Evolutionary conservation across 2,797 vertebrate species (phyloP), one percentile per base, ranked within the genome.

Genomic region (Lithobates sylvaticus): DNA sequence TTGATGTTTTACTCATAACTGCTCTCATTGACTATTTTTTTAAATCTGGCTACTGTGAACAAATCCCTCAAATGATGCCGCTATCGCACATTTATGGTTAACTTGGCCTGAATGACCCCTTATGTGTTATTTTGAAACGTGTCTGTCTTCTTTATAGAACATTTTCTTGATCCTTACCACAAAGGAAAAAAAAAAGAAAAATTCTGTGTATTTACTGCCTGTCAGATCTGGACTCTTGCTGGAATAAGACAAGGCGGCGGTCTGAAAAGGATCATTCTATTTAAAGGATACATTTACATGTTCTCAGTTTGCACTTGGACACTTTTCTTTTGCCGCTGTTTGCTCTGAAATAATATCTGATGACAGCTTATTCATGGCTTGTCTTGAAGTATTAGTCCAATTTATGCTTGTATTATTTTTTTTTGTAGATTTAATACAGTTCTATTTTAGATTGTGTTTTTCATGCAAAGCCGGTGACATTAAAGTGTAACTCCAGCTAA

Each of bases 301-400:
- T 68, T 79, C 77, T 79, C 26, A 2, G 27, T 70, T 29, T 36
- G 29, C 67, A 34, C n/a, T 47, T 34, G 78, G 78, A 81, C 78
- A 36, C 78, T 29, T n/a, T n/a, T 70, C 68, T 34, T 21, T 54
- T 47, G 47, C 34, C 47, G 47, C 68, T 76, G 13, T 67, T 74
- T 47, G 26, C 7, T 50, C 26, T 76, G 39, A 65, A 42, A 64
- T 75, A 65, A 74, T 71, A 42, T 26, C 21, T 16, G 16, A 69
- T 84, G 82, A 75, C 73, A 84, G 26, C 10, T 50, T 50, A 69
- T 84, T 76, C 64, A 54, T 36, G 65, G 21, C 42, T 39, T 58
- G 82, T 84, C 73, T 76, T 23, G 32, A 3, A 54, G 23, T 27
- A 76, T 76, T 70, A 69, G 44, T 76, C 42, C 81, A 76, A 67